phyloP scores from a whole-genome alignment of 2,888 invertebrate species.

The Cataglyphis rosenhaueri region DNA sequence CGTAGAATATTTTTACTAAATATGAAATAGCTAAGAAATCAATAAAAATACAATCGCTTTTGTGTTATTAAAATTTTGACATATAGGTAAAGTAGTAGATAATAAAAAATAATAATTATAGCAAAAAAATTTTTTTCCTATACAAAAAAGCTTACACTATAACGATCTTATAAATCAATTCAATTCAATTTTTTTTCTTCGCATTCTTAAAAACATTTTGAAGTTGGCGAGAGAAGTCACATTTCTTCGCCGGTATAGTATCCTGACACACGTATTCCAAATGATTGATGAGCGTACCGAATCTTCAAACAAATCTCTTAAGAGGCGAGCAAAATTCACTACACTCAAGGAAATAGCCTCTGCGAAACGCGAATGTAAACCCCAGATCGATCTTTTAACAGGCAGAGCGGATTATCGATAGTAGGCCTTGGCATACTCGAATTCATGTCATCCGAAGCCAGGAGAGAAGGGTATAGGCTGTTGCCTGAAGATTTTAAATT shows the following conservation, averaged over 20 bases:
- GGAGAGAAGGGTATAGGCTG: slow-evolving; percentile 25
- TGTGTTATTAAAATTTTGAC: background rate
- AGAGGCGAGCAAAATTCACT: slow-evolving; percentile 53
- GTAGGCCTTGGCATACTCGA: slow-evolving; percentile 82
- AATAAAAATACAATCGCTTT: background rate
- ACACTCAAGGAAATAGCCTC: slow-evolving; percentile 12
- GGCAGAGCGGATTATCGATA: slow-evolving; percentile 75
- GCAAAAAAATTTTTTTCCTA: background rate
- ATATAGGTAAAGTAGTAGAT: background rate
- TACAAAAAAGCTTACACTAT: background rate
- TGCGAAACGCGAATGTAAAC: slow-evolving; percentile 25
- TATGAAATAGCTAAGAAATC: background rate
- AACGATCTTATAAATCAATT: slow-evolving; percentile 13
- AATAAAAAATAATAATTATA: background rate
- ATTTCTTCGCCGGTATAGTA: slow-evolving; percentile 8
- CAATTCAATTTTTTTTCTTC: background rate
- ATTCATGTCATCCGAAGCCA: slow-evolving; percentile 79
- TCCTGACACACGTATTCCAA: slow-evolving; percentile 13
- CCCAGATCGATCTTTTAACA: slow-evolving; percentile 52
- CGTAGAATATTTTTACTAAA: background rate
- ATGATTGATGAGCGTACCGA: slow-evolving; percentile 50
- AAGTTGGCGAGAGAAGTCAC: slow-evolving; percentile 36
- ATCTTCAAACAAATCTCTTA: slow-evolving; percentile 59
- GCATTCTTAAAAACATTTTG: slow-evolving; percentile 8
- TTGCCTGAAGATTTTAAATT: slow-evolving; percentile 75